Conservation (phyloP, 2,113 vertebrate species). For the Dunckerocampus dactyliophorus region DNA sequence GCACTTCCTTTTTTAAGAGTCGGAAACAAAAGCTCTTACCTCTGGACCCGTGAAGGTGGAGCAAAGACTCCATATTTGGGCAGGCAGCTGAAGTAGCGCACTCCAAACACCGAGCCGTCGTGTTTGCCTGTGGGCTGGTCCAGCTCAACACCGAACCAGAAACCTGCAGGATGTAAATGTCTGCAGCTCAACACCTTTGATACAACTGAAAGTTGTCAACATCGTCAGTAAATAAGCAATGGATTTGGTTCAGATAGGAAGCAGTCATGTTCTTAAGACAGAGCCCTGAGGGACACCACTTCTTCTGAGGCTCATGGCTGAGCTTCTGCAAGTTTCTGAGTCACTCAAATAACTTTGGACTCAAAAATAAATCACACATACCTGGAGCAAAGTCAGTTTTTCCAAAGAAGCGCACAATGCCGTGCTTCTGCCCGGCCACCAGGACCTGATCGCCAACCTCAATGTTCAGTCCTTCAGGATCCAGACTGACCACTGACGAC, state of each 20-base stretch:
- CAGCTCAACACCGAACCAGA: slow-evolving; percentile 87
- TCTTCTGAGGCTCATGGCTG: background rate
- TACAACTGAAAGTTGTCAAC: no score
- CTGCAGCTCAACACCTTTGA: background rate
- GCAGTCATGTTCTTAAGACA: background rate
- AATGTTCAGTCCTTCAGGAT: slow-evolving; percentile 81
- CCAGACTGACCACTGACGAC: slow-evolving; percentile 74
- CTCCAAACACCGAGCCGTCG: slow-evolving; percentile 87
- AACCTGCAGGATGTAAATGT: slow-evolving; percentile 67
- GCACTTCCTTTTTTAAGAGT: background rate
- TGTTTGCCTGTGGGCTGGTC: slow-evolving; percentile 87
- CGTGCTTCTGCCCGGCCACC: slow-evolving; percentile 86
- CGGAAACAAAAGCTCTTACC: slow-evolving; percentile 56
- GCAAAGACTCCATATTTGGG: slow-evolving; percentile 88
- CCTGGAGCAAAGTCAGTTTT: slow-evolving; percentile 92
- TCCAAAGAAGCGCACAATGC: slow-evolving; percentile 82
- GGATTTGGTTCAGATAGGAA: background rate
- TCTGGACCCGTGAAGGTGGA: slow-evolving; percentile 86
- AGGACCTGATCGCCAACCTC: slow-evolving; percentile 87
- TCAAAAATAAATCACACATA: slow-evolving; percentile 26
- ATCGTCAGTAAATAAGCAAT: no score
- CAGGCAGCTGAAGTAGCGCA: slow-evolving; percentile 86
- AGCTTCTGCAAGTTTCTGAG: background rate
- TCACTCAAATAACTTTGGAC: background rate
- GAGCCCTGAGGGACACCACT: background rate